Evolutionary conservation across 2,888 invertebrate species (phyloP), one percentile per base, ranked within the genome.

Genomic region (Epirrhoe alternata): DNA sequence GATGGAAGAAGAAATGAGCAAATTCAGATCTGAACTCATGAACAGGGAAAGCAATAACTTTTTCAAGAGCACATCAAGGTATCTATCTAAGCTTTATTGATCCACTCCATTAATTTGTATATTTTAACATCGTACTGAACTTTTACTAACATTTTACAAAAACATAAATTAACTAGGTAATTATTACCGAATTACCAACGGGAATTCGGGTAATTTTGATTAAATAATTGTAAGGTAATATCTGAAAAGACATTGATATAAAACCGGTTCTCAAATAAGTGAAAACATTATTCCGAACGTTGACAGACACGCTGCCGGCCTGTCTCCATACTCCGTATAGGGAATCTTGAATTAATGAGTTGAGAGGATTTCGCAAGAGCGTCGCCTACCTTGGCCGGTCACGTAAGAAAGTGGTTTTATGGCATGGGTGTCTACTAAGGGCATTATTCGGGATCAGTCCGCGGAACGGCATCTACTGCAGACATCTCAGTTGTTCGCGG

Each of bases 1-100:
- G 94, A 99, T 99, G 97, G 99, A 99, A 94, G 98, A 98, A 84
- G 99, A 99, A 94, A 99, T 99, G 99, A 96, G 97, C 88, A 96
- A 97, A 94, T 98, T 98, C 94, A 95, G 98, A 81, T 97, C 97
- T 76, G 98, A 98, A 88, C 94, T 98, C 74, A 97, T 98, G 96
- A 98, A 97, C 91, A 96, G 97, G 84, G 98, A 98, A 90, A 97
- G 97, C 84, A 96, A 97, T 89, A 97, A 97, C 86, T 97, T 97
- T 94, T 98, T 98, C 94, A 97, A 97, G 94, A 96, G 96, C 88
- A 96, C 97, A 81, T 96, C 96, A 85, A 97, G 97, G 97, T 97
- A 95, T 85, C 85, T 89, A 90, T 90, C 79, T 76, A 74, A 71
- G 61, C 68, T 65, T 66, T 66, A 53, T 55, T 62, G 64, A 38